Evolutionary conservation across 2,888 invertebrate species (phyloP).

Genomic region (Gortyna flavago): DNA sequence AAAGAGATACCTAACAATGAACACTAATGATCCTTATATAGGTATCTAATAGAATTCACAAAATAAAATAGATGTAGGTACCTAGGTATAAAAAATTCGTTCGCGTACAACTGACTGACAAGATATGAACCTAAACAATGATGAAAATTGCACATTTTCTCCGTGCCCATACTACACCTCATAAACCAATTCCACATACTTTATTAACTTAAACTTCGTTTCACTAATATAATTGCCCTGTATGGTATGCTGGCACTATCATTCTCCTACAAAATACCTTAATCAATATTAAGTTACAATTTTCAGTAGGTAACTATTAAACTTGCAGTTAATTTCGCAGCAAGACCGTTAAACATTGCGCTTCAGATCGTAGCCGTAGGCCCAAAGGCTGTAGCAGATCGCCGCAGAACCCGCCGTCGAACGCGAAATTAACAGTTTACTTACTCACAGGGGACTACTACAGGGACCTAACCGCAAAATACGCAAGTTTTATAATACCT

Average conservation of each 20-base stretch:
- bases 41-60: neutral
- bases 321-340: neutral
- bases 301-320: neutral
- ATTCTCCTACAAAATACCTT: neutral
- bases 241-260: no score
- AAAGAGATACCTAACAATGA: slow-evolving; percentile 17
- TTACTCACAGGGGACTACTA: no score
- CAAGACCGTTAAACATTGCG: neutral
- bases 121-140: neutral
- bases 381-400: slow-evolving; percentile 23
- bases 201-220: neutral
- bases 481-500: no score
- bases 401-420: slow-evolving; percentile 28
- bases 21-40: slow-evolving; percentile 18
- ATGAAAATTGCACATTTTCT: no score
- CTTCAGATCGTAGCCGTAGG: slow-evolving; percentile 16
- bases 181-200: neutral
- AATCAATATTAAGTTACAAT: neutral
- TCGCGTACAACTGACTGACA: neutral
- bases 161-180: neutral
- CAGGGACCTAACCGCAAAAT: no score
- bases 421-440: neutral
- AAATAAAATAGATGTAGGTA: neutral
- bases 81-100: no score
- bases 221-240: no score